These are phyloP conservation scores for Neotoxoptera formosana DNA, from an alignment of 1,140 invertebrate species.

Conservation along the genomic window DNA sequence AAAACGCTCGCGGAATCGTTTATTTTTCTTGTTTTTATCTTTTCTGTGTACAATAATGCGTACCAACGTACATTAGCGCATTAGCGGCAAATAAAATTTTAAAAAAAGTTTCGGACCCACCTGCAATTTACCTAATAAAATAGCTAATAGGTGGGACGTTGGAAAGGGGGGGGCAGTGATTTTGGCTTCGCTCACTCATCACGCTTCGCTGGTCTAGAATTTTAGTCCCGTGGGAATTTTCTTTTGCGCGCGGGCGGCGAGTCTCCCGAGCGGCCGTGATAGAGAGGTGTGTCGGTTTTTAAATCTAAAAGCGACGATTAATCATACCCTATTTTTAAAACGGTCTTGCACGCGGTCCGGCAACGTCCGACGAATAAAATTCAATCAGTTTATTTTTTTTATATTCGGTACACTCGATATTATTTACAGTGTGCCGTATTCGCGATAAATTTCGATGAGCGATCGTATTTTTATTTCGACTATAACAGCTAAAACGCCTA, in stretches of 20 bases:
- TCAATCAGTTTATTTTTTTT: background rate
- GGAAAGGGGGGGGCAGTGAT: background rate
- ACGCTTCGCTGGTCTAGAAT: background rate
- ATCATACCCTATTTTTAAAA: background rate
- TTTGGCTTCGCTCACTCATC: background rate
- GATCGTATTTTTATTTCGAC: too few relatives aligned
- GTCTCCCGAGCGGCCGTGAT: background rate
- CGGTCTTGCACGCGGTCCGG: background rate
- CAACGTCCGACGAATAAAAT: background rate
- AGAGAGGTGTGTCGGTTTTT: background rate
- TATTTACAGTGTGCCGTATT: too few relatives aligned
- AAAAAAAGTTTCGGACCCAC: background rate
- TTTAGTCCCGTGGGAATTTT: background rate
- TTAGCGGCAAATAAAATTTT: background rate
- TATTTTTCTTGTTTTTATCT: background rate
- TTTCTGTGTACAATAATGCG: background rate
- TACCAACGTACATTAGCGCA: too few relatives aligned
- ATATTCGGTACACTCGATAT: too few relatives aligned
- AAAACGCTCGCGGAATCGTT: background rate
- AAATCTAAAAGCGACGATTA: background rate
- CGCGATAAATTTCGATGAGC: too few relatives aligned
- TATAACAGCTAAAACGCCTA: too few relatives aligned
- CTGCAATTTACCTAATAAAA: background rate
- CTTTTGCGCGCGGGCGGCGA: background rate
- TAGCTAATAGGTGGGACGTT: background rate